Conservation (phyloP, 2,888 invertebrate species). For the Cerastis leucographa region DNA sequence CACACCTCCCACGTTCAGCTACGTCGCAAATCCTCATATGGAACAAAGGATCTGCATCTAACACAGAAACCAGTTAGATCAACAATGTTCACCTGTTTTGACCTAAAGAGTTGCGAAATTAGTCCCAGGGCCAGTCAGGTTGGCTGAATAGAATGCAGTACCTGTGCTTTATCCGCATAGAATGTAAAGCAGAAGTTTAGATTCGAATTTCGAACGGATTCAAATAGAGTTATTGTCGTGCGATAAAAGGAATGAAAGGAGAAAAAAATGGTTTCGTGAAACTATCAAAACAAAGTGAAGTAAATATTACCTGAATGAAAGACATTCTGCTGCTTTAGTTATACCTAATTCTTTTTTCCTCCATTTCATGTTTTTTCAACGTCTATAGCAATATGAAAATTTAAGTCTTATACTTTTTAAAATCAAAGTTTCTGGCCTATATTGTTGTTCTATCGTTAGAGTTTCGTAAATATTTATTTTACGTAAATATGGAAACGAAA, state of each 20-base stretch:
- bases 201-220: conserved; percentile 40
- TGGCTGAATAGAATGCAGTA: conserved; percentile 59
- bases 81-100: conserved; percentile 69
- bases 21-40: conserved; percentile 50
- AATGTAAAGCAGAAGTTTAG: conserved; percentile 48
- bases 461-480: background rate
- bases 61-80: conserved; percentile 64
- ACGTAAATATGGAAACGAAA: conserved; percentile 30
- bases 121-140: conserved; percentile 45
- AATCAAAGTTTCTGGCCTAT: background rate
- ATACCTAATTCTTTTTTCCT: background rate
- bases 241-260: background rate
- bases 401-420: background rate
- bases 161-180: conserved; percentile 36
- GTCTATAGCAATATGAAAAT: background rate
- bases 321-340: background rate
- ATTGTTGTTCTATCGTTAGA: too few relatives aligned
- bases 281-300: background rate
- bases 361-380: background rate
- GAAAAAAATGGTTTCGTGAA: background rate
- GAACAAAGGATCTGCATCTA: conserved; percentile 56
- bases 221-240: conserved; percentile 4
- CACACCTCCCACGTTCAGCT: conserved; percentile 54
- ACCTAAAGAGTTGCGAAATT: conserved; percentile 69
- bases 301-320: background rate